Base-by-base conservation (phyloP, 2,113 vertebrate genomes). In the Balaeniceps rex region DNA sequence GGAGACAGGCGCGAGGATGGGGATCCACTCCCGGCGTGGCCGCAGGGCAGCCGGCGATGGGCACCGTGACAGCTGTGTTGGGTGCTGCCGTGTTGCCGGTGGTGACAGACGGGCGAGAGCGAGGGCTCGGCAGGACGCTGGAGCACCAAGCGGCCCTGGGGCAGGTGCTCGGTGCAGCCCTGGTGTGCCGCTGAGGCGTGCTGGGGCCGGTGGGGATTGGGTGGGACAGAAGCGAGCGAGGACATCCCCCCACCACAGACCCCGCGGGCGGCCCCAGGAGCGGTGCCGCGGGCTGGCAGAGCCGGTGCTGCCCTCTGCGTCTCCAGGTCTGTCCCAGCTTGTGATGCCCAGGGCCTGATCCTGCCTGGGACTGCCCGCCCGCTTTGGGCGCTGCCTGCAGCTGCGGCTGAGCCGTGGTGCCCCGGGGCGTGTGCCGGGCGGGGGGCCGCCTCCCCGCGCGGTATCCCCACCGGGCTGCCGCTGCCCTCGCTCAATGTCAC, bases 401-500 rank as follows among this genome's bases (percentile, higher is more conserved):
- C 47, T 4, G 5, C 1, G 4, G 63, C 71, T 40, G 28, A 46
- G 55, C 75, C 8, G 8, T 1, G 38, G 44, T 8, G 54, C 46
- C 66, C 13, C 2, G 4, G 42, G 46, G 38, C 15, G 10, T 2
- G 3, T n/a, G 74, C 58, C 2, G 6, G 75, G 36, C 2, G 3
- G 10, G 52, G 11, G 28, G 44, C 47, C 0, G 4, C 47, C 44
- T n/a, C 46, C 36, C 60, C 2, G 1, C 6, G 1, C 2, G 0
- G 33, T 16, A 25, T 42, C 38, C 36, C 64, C 4, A 1, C 12
- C 0, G 14, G 7, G 72, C 72, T 76, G 44, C 70, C 5, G 7
- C 75, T 63, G 76, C 84, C 97, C 96, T 75, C 70, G 88, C 88
- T 97, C 95, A 97, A 94, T 97, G 97, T 97, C 96, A 94, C 94